A percentile compares a stretch with the other conserved stretches of the same genome.
phyloP scores from a whole-genome alignment of 2,797 vertebrate species.

The Muscicapa striata region DNA sequence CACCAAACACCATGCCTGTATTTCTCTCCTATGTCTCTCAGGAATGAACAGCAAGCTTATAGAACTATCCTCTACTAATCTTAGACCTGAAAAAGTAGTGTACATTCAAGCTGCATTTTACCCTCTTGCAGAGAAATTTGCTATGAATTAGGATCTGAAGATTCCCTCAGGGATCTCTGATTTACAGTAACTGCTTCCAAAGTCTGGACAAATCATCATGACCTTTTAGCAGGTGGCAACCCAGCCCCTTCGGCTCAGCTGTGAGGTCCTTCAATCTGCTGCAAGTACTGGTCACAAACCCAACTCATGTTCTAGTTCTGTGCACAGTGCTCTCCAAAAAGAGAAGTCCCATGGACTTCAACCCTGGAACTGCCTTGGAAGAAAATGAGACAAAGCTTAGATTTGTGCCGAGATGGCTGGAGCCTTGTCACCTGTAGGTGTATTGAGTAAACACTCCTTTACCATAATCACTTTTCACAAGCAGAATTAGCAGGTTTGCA shows the following conservation, averaged over 20 bases:
- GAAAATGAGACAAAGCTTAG: not conserved
- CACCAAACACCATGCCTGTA: not conserved
- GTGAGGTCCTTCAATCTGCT: not conserved
- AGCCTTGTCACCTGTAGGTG: not conserved
- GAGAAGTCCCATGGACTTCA: not conserved
- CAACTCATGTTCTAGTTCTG: accelerated
- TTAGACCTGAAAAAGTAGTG: not conserved
- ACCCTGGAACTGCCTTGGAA: not conserved
- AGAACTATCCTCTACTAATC: not conserved
- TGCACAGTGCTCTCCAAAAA: not conserved
- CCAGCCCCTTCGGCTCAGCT: accelerated
- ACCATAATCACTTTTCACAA: not conserved
- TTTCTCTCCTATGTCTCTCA: not conserved
- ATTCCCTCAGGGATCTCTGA: not conserved
- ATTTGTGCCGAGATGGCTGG: accelerated
- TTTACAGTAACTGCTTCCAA: not conserved
- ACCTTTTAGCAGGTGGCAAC: accelerated
- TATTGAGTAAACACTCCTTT: not conserved
- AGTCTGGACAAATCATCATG: not conserved
- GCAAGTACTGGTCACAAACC: not conserved
- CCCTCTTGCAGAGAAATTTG: not conserved
- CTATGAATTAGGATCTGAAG: not conserved
- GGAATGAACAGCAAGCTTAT: not conserved
- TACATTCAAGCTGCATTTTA: not conserved
- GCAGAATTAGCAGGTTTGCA: not conserved